A percentile compares a stretch with the other conserved stretches of the same genome.
Evolutionary conservation across 1,140 invertebrate species (phyloP).

Genomic region (Drosophila mojavensis): DNA sequence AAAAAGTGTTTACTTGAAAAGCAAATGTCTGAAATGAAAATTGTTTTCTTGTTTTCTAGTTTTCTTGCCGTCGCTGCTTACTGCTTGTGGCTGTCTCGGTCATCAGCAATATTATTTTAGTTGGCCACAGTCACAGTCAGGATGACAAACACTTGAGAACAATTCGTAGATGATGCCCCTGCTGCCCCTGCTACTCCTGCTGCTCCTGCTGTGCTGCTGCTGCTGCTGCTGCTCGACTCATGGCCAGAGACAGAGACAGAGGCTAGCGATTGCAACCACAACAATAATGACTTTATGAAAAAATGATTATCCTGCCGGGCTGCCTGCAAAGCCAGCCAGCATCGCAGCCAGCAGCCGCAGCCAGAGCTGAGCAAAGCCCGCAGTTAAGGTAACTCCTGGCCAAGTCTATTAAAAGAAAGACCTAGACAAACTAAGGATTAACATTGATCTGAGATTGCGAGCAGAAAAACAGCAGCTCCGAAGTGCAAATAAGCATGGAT

Average conservation of each 20-base stretch:
- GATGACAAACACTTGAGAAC: constrained; percentile 77
- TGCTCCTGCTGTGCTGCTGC: neutral
- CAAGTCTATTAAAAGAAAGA: constrained; percentile 62
- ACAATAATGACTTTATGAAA: constrained; percentile 82
- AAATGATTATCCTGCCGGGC: constrained; percentile 72
- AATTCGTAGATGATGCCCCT: constrained; percentile 40
- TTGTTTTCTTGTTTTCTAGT: constrained; percentile 64
- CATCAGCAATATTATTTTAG: constrained; percentile 72
- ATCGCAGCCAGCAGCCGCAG: constrained; percentile 3
- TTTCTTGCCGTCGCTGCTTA: constrained; percentile 9
- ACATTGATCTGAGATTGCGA: neutral
- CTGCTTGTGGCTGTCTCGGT: constrained; percentile 46
- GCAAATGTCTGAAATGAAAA: constrained; percentile 72
- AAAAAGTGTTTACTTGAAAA: constrained; percentile 67
- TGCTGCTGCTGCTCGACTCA: neutral
- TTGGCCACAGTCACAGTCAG: constrained; percentile 51
- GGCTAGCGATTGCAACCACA: constrained; percentile 64
- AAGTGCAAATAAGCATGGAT: neutral
- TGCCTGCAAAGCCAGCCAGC: constrained; percentile 49
- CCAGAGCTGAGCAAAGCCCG: constrained; percentile 23
- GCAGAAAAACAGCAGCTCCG: neutral
- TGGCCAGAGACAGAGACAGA: neutral
- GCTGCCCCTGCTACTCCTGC: no score
- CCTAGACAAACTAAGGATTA: constrained; percentile 34
- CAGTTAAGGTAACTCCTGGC: constrained; percentile 35